phyloP scores from a whole-genome alignment of 2,113 vertebrate species.

The Saguinus midas region DNA sequence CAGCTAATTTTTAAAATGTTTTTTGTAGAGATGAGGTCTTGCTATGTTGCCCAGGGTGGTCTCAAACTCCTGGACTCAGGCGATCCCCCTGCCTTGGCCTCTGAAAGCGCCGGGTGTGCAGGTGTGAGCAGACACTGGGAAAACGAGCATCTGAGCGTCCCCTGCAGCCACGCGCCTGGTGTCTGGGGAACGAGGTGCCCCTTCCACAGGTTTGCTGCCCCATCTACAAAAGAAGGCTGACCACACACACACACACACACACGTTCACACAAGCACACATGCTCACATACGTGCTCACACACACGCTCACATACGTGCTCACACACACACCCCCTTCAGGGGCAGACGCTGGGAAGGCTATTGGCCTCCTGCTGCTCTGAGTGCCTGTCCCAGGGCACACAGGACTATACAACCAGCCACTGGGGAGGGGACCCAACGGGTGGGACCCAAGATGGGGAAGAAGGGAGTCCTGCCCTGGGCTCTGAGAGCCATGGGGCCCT shows the following conservation, averaged over 20 bases:
- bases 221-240: background rate
- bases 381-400: background rate
- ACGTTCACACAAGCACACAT: background rate
- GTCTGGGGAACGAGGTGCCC: background rate
- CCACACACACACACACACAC: background rate
- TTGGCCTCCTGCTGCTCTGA: rapidly evolving
- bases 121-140: rapidly evolving
- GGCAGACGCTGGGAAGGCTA: background rate
- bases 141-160: background rate
- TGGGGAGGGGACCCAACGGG: background rate
- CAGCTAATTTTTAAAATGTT: too few relatives aligned
- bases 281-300: too few relatives aligned
- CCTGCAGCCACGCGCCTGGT: too few relatives aligned
- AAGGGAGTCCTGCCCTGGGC: background rate
- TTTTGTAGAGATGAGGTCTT: too few relatives aligned
- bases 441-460: too few relatives aligned
- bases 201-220: background rate
- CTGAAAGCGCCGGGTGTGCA: too few relatives aligned
- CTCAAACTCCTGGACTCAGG: too few relatives aligned
- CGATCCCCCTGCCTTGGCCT: too few relatives aligned
- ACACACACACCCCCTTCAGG: rapidly evolving
- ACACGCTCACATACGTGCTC: too few relatives aligned
- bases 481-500: background rate
- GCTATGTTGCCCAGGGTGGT: too few relatives aligned
- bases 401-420: rapidly evolving